Percentiles rank a stretch among this genome's conserved stretches.
Conservation (phyloP, 2,797 vertebrate genomes). For the Diglossa cyanea region DNA sequence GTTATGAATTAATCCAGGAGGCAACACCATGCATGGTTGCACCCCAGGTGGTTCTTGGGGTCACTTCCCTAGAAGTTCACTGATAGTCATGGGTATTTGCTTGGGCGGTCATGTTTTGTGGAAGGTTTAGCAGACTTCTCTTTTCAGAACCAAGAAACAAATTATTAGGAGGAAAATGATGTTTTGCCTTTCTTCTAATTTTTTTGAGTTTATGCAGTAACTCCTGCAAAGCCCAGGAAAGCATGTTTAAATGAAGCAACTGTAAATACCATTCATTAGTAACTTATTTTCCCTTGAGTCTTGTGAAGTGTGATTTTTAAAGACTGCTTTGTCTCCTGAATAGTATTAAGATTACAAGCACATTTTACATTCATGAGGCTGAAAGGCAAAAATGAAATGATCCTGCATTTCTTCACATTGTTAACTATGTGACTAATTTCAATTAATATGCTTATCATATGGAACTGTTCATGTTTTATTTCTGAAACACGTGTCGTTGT, state of each 20-base stretch:
- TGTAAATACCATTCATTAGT: constrained; percentile 83
- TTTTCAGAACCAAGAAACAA: constrained; percentile 1
- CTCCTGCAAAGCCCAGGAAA: constrained; percentile 71
- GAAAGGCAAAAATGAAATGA: constrained; percentile 74
- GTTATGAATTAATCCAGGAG: not conserved
- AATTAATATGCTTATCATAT: constrained; percentile 75
- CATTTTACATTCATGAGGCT: constrained; percentile 80
- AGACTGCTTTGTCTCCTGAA: constrained; percentile 74
- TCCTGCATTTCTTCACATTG: constrained; percentile 72
- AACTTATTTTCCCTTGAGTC: constrained; percentile 80
- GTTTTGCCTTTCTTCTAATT: constrained; percentile 59
- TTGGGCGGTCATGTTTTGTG: not conserved
- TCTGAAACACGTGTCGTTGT: constrained; percentile 58
- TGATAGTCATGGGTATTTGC: not conserved
- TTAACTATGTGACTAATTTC: constrained; percentile 77
- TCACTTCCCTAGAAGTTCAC: not conserved
- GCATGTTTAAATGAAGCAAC: constrained; percentile 68
- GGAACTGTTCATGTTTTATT: constrained; percentile 64
- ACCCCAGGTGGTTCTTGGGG: not conserved
- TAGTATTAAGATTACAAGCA: constrained; percentile 79
- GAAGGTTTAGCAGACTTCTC: not conserved
- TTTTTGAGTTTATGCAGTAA: constrained; percentile 65
- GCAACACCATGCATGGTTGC: fast-evolving
- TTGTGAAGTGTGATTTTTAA: constrained; percentile 78
- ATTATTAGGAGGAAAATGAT: constrained; percentile 17